A percentile compares a stretch with the other conserved stretches of the same genome.
These are phyloP conservation scores for Aplysina aerophoba DNA, from an alignment of 37 sponge, comb jelly and placozoan genomes.

Conservation along the genomic window DNA sequence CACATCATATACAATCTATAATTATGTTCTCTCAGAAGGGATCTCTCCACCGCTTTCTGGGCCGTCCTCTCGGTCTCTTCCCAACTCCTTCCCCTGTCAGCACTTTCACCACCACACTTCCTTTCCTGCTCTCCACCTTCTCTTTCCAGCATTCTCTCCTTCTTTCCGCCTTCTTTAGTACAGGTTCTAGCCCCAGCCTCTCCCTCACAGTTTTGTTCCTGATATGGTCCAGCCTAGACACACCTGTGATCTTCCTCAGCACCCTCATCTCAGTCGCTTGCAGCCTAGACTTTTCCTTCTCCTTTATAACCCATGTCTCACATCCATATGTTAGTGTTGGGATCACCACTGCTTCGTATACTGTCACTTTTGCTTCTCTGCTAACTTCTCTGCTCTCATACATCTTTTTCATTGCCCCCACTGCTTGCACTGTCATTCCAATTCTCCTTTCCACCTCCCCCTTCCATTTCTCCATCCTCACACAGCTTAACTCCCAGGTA, in stretches of 20 bases:
- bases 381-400: constrained; percentile 24
- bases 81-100: constrained; percentile 28
- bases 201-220: constrained; percentile 19
- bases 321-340: constrained; percentile 35
- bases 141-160: constrained; percentile 15
- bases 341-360: constrained; percentile 19
- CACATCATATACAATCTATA: no score
- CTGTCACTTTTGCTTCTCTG: constrained; percentile 30
- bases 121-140: constrained; percentile 7
- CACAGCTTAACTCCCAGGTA: constrained; percentile 3
- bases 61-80: constrained; percentile 19
- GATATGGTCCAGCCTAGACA: not conserved
- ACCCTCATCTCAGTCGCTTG: constrained; percentile 21
- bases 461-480: constrained; percentile 27
- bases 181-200: constrained; percentile 1
- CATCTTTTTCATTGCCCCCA: constrained; percentile 35
- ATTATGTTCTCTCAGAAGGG: constrained; percentile 17
- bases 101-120: not conserved
- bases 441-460: constrained; percentile 29
- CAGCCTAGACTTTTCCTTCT: constrained; percentile 7
- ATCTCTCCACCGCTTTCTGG: constrained; percentile 20
- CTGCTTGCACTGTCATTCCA: constrained; percentile 30
- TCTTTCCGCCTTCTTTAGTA: constrained; percentile 23
- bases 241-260: constrained; percentile 9
- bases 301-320: constrained; percentile 20